A percentile compares a stretch with the other conserved stretches of the same genome.
Evolutionary conservation across 2,797 vertebrate genomes (phyloP).

Genomic region (Psittacula echo): DNA sequence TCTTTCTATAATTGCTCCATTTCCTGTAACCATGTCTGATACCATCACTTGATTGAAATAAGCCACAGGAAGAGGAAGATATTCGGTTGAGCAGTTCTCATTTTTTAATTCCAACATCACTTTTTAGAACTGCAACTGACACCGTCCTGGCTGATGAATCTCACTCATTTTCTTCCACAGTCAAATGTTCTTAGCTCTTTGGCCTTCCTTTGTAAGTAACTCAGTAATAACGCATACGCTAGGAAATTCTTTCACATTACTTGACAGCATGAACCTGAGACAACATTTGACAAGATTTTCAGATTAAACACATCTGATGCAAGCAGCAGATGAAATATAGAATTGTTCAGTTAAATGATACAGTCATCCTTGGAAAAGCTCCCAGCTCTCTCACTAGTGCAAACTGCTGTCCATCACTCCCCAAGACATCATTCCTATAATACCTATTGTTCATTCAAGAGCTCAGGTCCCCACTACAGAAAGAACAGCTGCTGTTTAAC

Average conservation of each 20-base stretch:
- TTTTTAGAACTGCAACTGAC: not conserved
- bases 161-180: not conserved
- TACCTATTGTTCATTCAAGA: conserved; percentile 11
- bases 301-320: conserved; percentile 27
- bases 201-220: not conserved
- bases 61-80: conserved; percentile 9
- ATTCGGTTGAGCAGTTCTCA: too few relatives aligned
- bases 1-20: conserved; percentile 54
- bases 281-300: not conserved
- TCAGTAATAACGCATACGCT: not conserved
- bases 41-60: conserved; percentile 45
- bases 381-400: conserved; percentile 32
- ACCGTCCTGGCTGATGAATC: not conserved
- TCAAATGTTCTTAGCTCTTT: not conserved
- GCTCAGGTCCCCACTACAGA: not conserved
- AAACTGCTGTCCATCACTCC: conserved; percentile 35
- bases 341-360: conserved; percentile 29
- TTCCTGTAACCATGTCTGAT: conserved; percentile 32
- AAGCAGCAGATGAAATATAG: conserved; percentile 15
- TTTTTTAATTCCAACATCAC: not conserved
- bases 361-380: conserved; percentile 44
- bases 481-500: not conserved
- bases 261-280: not conserved
- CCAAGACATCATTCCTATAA: not conserved
- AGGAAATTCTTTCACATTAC: not conserved